Base-by-base conservation (phyloP, 64 coral and sea anemone species). In the Montipora efflorescens region DNA sequence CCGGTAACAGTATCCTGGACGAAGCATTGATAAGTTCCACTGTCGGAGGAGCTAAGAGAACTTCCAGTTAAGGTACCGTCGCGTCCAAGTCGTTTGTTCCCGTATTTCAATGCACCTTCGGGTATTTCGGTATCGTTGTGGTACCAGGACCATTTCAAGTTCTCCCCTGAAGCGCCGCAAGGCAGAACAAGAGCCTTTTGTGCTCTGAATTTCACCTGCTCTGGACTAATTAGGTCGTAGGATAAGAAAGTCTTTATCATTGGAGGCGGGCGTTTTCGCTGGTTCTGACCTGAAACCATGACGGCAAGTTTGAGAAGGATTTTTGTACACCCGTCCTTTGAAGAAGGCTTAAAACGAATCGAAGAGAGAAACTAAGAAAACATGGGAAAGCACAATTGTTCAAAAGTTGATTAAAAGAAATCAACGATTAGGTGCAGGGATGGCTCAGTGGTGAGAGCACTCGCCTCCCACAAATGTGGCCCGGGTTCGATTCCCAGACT, bases 11-110 rank as follows among this genome's bases (percentile, higher is more conserved):
- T 45, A 69, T 93, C 77, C 3, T 47, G 62, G 3, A 75, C 83
- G 53, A 93, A 93, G 22, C 92, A 93, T 47, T 93, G 92, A 48
- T 88, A 93, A 10, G 76, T 81, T 0, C 92, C 92, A 88, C 77
- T 82, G 15, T 88, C 5, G 5, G 11, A 7, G 13, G 74, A 47
- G 0, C 0, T 0, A 13, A 86, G 66, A n/a, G 11, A 13, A 50
- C 46, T 86, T 8, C 82, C 82, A 22, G 45, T 49, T 23, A 86
- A 71, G 19, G 82, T 86, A 14, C 82, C 82, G 47, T 86, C 44
- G 0, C 4, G 5, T 0, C 16, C 19, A 48, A 86, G 59, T 5
- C 5, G 45, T 3, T 3, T 45, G 4, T 22, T 36, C 6, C 47
- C 66, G 19, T 4, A 47, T 5, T 16, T 11, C 19, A 66, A 16